These are phyloP conservation scores for Adineta ricciae DNA, from an alignment of 2,888 invertebrate genomes.

Conservation along the genomic window DNA sequence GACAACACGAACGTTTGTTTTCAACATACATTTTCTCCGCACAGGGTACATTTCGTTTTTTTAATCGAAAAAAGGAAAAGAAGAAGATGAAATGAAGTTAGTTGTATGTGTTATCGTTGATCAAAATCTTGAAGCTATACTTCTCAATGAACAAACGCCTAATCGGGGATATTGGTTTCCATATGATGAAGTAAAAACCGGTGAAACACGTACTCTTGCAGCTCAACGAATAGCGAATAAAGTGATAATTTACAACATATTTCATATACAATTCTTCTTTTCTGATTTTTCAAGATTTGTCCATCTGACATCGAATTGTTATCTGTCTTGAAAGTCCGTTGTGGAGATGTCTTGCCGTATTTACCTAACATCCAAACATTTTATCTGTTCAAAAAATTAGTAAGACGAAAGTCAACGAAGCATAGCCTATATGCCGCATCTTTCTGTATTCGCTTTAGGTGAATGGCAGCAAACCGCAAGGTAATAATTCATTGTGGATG, in stretches of 20 bases:
- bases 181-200: background rate
- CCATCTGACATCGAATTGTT: background rate
- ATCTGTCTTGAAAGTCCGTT: background rate
- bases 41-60: background rate
- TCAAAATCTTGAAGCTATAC: background rate
- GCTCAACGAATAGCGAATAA: background rate
- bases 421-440: no score
- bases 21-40: background rate
- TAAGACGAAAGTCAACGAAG: background rate
- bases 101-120: slow-evolving; percentile 6
- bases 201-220: slow-evolving; percentile 2
- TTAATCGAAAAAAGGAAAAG: background rate
- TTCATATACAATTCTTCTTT: no score
- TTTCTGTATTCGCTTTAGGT: background rate
- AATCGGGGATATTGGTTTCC: slow-evolving; percentile 19
- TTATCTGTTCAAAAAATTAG: background rate
- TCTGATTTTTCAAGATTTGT: background rate
- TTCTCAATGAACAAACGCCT: background rate
- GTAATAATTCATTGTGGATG: background rate
- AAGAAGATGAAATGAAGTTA: background rate
- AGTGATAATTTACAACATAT: no score
- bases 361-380: background rate
- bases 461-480: background rate
- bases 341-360: background rate
- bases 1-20: background rate